Conservation (phyloP, 2,888 invertebrate genomes). For the Tachina fera region DNA sequence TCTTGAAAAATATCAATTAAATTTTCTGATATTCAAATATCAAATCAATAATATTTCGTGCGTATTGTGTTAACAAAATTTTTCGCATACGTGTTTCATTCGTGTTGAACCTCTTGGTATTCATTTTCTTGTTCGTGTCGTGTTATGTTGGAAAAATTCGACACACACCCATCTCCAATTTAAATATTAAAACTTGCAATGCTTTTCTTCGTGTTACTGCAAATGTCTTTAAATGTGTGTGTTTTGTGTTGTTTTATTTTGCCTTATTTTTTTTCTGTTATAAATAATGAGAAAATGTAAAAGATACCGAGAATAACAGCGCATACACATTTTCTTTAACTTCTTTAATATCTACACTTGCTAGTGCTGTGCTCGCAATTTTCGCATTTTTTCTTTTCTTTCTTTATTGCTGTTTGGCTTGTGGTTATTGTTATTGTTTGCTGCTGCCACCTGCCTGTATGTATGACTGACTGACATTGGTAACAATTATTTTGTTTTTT, state of each 20-base stretch:
- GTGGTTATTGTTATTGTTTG: slow-evolving; percentile 24
- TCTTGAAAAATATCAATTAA: too few species aligned
- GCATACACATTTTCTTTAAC: slow-evolving; percentile 16
- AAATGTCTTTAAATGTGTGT: neutral
- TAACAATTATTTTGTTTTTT: slow-evolving; percentile 51
- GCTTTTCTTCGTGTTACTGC: neutral
- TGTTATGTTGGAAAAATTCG: too few species aligned
- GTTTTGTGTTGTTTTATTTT: too few species aligned
- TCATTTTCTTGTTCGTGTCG: too few species aligned
- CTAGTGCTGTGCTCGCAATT: neutral
- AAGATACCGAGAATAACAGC: neutral
- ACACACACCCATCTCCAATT: too few species aligned
- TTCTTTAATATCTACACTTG: neutral
- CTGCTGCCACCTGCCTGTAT: slow-evolving; percentile 37
- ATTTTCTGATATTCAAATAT: too few species aligned
- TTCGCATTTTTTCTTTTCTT: slow-evolving; percentile 24
- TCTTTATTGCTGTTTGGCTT: slow-evolving; percentile 24
- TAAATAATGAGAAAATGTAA: slow-evolving; percentile 9
- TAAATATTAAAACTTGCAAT: slow-evolving; percentile 30
- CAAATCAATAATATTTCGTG: too few species aligned
- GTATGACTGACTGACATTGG: slow-evolving; percentile 55
- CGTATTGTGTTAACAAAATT: too few species aligned
- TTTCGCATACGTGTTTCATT: too few species aligned
- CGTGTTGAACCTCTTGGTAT: too few species aligned
- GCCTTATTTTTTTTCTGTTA: neutral